A percentile compares a stretch with the other conserved stretches of the same genome.
phyloP scores from a whole-genome alignment of 2,797 vertebrate species.

The Oryzias sinensis region DNA sequence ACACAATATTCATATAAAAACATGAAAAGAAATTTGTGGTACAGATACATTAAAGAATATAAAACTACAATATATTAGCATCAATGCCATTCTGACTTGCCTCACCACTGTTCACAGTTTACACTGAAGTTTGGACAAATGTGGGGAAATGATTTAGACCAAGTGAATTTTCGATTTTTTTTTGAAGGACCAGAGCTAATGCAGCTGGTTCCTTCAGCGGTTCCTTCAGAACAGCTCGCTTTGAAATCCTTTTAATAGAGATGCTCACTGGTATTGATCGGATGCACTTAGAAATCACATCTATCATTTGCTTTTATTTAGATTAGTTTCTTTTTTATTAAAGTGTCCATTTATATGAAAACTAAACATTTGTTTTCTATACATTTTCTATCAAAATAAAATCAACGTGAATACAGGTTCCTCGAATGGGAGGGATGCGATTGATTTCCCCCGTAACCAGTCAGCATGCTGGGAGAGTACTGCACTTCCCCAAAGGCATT shows the following conservation, averaged over 20 bases:
- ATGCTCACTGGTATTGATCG: constrained; percentile 71
- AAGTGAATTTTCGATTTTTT: constrained; percentile 43
- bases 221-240: constrained; percentile 38
- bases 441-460: constrained; percentile 82
- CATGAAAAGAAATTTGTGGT: constrained; percentile 75
- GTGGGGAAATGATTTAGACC: constrained; percentile 53
- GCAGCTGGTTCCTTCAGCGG: constrained; percentile 30
- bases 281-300: constrained; percentile 71
- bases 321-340: constrained; percentile 75
- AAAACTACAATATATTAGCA: constrained; percentile 79
- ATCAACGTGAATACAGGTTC: constrained; percentile 83
- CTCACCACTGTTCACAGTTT: constrained; percentile 75
- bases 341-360: constrained; percentile 85
- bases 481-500: constrained; percentile 58
- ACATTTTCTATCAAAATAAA: constrained; percentile 76
- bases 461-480: constrained; percentile 89
- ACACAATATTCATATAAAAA: constrained; percentile 81
- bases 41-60: constrained; percentile 80
- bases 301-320: constrained; percentile 71
- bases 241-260: constrained; percentile 70
- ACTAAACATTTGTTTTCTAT: constrained; percentile 78
- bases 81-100: constrained; percentile 76
- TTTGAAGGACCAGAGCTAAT: constrained; percentile 38
- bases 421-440: constrained; percentile 81
- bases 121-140: constrained; percentile 71